phyloP scores from a whole-genome alignment of 2,113 vertebrate genomes.

The Poicephalus meyeri region DNA sequence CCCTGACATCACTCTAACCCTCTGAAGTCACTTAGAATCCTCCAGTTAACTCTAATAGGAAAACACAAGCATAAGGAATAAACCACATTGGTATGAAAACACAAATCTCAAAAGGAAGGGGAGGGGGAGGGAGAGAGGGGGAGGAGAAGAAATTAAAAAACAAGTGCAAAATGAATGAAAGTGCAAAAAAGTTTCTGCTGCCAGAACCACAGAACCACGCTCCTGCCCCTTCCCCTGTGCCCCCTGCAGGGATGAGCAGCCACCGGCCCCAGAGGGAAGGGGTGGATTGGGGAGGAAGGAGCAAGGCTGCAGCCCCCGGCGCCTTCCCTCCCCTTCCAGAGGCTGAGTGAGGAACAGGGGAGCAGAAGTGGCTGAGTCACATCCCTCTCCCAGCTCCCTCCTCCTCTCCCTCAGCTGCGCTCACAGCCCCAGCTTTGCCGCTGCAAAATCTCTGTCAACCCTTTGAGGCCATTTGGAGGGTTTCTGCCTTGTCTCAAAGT shows the following conservation, averaged over 20 bases:
- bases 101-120: conserved; percentile 13
- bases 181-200: conserved; percentile 71
- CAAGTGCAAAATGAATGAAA: conserved; percentile 74
- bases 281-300: neutral
- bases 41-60: no score
- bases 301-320: neutral
- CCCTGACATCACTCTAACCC: no score
- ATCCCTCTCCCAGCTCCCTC: neutral
- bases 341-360: neutral
- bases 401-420: neutral
- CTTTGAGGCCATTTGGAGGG: neutral
- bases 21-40: no score
- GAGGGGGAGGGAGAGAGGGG: neutral
- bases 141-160: neutral
- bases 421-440: neutral
- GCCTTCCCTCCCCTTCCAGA: neutral
- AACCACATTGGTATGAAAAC: conserved; percentile 69
- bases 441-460: neutral
- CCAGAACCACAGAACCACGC: neutral
- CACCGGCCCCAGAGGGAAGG: neutral
- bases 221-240: neutral
- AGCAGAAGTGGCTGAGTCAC: neutral
- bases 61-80: no score
- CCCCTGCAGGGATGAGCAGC: rapidly evolving
- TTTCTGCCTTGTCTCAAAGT: neutral